phyloP scores from a whole-genome alignment of 2,113 vertebrate genomes.

The Microcebus tavaratra region DNA sequence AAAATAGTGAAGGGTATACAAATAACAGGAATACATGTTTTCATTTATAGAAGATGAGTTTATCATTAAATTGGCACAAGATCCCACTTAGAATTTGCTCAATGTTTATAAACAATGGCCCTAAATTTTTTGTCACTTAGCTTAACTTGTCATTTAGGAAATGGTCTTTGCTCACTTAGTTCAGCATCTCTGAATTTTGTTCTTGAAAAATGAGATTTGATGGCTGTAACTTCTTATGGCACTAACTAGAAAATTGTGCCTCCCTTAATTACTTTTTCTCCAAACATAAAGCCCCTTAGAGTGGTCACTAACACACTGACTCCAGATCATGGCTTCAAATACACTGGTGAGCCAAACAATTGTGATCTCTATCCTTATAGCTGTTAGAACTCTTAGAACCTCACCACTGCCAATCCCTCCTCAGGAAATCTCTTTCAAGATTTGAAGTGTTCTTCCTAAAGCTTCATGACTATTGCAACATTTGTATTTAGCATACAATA shows the following conservation, averaged over 20 bases:
- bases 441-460: neutral
- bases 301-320: neutral
- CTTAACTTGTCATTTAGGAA: conserved; percentile 37
- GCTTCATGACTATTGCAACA: neutral
- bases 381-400: neutral
- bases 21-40: neutral
- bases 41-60: neutral
- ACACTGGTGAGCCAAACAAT: neutral
- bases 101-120: neutral
- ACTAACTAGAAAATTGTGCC: neutral
- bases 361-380: neutral
- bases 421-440: neutral
- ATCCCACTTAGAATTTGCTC: neutral
- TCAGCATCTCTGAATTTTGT: neutral
- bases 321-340: neutral
- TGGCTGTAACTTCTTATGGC: neutral
- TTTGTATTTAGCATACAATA: neutral
- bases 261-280: neutral
- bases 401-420: neutral
- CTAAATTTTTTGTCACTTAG: neutral
- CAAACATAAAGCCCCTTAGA: neutral
- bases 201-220: conserved; percentile 34
- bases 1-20: neutral
- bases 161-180: neutral
- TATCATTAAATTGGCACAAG: neutral